These are phyloP conservation scores for Dynastes hyllus DNA, from an alignment of 2,888 invertebrate genomes.

Conservation along the genomic window DNA sequence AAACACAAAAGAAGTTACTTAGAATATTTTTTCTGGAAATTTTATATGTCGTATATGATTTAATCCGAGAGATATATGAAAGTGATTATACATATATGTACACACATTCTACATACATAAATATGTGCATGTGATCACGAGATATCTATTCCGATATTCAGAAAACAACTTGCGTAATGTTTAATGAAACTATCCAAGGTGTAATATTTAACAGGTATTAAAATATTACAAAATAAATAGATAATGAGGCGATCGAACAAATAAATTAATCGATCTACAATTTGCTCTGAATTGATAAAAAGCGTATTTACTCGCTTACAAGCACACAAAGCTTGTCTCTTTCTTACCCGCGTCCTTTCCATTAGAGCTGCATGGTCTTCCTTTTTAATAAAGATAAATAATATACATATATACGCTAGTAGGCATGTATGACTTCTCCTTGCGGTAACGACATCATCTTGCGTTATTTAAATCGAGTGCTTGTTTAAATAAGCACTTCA, in stretches of 20 bases:
- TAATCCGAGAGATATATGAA: too few relatives aligned
- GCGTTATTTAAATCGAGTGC: constrained; percentile 27
- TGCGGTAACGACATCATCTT: constrained; percentile 5
- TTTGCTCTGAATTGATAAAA: constrained; percentile 61
- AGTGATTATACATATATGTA: neutral
- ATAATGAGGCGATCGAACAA: constrained; percentile 57
- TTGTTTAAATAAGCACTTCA: constrained; percentile 40
- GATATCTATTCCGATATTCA: constrained; percentile 21
- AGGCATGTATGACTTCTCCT: neutral
- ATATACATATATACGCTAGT: constrained; percentile 13
- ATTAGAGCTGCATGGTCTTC: neutral
- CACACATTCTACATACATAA: neutral
- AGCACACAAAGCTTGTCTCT: neutral
- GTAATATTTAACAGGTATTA: constrained; percentile 55
- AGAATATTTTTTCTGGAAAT: too few relatives aligned
- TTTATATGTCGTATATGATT: too few relatives aligned
- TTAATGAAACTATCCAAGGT: constrained; percentile 49
- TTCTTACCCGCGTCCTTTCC: neutral
- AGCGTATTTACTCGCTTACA: constrained; percentile 55
- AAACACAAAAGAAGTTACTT: too few relatives aligned
- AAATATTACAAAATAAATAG: constrained; percentile 56
- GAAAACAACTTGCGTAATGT: constrained; percentile 51
- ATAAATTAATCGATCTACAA: constrained; percentile 60
- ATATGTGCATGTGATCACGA: neutral
- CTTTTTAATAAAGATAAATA: neutral